Evolutionary conservation across 2,888 invertebrate genomes (phyloP).

Genomic region (Scaptomyza caliginosa): DNA sequence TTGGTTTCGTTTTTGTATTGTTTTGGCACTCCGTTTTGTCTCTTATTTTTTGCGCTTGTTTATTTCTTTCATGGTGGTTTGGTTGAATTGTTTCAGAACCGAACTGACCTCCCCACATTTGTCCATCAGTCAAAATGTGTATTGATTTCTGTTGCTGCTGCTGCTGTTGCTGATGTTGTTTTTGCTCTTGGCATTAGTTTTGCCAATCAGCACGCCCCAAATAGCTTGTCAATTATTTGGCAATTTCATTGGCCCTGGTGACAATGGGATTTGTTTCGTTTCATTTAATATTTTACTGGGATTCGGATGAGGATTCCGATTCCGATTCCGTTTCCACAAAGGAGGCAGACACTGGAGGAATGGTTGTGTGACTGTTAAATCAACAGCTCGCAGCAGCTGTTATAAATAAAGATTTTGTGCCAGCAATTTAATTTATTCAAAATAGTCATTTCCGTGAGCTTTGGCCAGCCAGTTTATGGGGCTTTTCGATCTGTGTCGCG

Average conservation of each 20-base stretch:
- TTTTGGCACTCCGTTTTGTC: constrained; percentile 18
- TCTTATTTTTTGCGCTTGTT: constrained; percentile 15
- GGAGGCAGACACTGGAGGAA: background rate
- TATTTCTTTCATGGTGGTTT: constrained; percentile 2
- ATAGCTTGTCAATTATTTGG: constrained; percentile 76
- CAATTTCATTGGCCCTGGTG: constrained; percentile 73
- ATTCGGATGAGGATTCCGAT: background rate
- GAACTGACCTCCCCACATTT: constrained; percentile 40
- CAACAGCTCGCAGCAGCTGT: constrained; percentile 62
- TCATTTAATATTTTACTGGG: constrained; percentile 67
- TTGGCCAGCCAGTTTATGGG: constrained; percentile 22
- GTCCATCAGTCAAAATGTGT: constrained; percentile 74
- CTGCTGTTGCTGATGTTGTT: constrained; percentile 6
- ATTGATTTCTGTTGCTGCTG: constrained; percentile 55
- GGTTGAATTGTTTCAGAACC: constrained; percentile 30
- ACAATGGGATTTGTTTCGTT: constrained; percentile 74
- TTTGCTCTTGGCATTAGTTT: constrained; percentile 68
- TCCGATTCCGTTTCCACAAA: background rate
- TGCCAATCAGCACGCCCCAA: constrained; percentile 75
- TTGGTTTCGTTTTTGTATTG: too few relatives aligned
- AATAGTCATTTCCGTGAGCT: constrained; percentile 66
- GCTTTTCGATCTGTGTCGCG: background rate
- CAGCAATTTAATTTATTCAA: constrained; percentile 71
- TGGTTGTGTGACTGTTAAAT: constrained; percentile 46
- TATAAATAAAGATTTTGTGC: constrained; percentile 72